A percentile compares a stretch with the other conserved stretches of the same genome.
Evolutionary conservation across 2,797 vertebrate genomes (phyloP).

Genomic region (Brachyalestes nurse): DNA sequence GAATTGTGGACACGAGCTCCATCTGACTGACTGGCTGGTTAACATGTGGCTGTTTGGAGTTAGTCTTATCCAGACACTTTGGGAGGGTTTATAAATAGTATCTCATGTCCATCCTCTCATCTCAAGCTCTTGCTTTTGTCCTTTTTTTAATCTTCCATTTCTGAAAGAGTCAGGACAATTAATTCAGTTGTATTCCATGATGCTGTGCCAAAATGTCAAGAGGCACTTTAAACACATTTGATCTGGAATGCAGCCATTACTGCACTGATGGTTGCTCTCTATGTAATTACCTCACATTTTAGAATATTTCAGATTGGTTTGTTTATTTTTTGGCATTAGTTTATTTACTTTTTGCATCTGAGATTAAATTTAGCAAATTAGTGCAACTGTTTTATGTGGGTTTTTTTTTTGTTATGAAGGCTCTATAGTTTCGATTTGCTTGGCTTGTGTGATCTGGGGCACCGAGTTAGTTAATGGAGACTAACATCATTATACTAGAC

Average conservation of each 20-base stretch:
- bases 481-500: not conserved
- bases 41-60: not conserved
- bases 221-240: conserved; percentile 11
- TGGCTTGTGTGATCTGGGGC: not conserved
- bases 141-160: not conserved
- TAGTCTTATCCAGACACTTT: not conserved
- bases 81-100: not conserved
- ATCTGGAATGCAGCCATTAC: not conserved
- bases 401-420: no score
- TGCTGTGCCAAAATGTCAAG: conserved; percentile 20
- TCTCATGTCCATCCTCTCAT: not conserved
- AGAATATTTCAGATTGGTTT: not conserved
- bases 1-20: not conserved
- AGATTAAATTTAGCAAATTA: no score
- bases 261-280: not conserved
- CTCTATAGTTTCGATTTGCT: no score
- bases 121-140: not conserved
- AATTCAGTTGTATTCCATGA: not conserved
- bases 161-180: not conserved
- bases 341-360: not conserved
- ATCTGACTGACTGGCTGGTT: not conserved
- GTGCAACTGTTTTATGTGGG: no score
- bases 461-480: not conserved
- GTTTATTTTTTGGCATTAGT: no score
- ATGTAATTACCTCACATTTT: not conserved